Conservation (phyloP, 2,113 vertebrate species). For the Epinephelus moara region DNA sequence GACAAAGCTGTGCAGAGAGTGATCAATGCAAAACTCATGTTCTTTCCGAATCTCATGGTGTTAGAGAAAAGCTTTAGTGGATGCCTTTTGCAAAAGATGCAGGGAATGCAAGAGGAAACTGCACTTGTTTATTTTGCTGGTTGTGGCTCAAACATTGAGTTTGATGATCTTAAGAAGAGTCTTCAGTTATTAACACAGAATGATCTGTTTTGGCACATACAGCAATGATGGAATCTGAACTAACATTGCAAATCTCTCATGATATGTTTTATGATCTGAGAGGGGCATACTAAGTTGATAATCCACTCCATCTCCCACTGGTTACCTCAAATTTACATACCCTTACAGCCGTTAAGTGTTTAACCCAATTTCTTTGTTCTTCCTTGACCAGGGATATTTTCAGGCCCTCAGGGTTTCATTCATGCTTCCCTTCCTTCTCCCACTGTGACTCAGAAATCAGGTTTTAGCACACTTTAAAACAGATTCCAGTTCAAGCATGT, state of each 20-base stretch:
- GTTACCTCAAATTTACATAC: conserved; percentile 33
- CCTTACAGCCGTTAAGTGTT: conserved; percentile 24
- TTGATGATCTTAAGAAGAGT: neutral
- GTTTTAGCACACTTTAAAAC: neutral
- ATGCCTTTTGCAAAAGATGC: neutral
- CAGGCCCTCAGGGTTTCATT: neutral
- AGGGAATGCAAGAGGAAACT: neutral
- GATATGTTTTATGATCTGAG: conserved; percentile 18
- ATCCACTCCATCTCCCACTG: conserved; percentile 22
- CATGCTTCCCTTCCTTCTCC: conserved; percentile 1
- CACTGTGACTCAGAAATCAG: conserved; percentile 22
- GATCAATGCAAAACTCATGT: neutral
- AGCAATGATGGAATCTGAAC: conserved; percentile 11
- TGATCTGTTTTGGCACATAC: conserved; percentile 11
- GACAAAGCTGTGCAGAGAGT: neutral
- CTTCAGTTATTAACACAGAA: neutral
- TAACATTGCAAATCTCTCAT: conserved; percentile 6
- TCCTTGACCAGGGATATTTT: conserved; percentile 35
- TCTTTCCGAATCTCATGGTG: neutral
- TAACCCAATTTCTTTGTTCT: conserved; percentile 51
- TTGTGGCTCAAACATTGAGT: neutral
- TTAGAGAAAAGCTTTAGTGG: neutral
- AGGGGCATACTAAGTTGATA: conserved; percentile 18
- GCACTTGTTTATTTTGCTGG: neutral
- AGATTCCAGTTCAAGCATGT: neutral